phyloP scores from a whole-genome alignment of 2,113 vertebrate genomes.

The Columba janthina region DNA sequence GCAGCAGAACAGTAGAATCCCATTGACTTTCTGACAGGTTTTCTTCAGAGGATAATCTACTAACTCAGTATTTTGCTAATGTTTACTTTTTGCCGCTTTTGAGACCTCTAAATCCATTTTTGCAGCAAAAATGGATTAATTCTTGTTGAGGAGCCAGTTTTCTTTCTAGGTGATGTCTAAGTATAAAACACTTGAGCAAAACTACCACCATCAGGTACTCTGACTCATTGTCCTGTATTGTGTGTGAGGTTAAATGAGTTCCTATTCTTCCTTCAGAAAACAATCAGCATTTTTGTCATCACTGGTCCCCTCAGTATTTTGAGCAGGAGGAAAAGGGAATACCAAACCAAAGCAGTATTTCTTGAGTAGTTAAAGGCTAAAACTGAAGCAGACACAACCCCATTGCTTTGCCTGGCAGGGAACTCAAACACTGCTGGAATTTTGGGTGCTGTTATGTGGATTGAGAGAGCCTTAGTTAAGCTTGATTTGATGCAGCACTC shows the following conservation, averaged over 20 bases:
- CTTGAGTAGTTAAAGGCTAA: background rate
- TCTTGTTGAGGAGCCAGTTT: background rate
- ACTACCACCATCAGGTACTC: background rate
- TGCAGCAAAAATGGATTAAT: background rate
- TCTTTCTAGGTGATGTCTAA: background rate
- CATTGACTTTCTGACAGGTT: background rate
- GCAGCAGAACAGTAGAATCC: background rate
- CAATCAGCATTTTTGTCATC: background rate
- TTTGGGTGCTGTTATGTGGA: background rate
- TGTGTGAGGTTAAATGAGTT: background rate
- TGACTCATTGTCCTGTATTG: accelerated
- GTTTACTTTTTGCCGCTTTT: background rate
- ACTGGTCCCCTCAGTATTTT: background rate
- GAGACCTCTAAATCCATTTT: background rate
- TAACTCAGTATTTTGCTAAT: background rate
- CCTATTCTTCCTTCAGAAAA: background rate
- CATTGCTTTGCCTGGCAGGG: background rate
- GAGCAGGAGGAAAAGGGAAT: background rate
- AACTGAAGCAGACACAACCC: background rate
- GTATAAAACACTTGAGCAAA: background rate
- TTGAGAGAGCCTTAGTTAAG: slow-evolving; percentile 42
- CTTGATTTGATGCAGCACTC: slow-evolving; percentile 27
- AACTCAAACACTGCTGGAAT: background rate
- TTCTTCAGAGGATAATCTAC: background rate
- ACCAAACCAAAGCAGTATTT: background rate